Evolutionary conservation across 2,797 vertebrate genomes (phyloP).

Genomic region (Rhyacichthys aspro): DNA sequence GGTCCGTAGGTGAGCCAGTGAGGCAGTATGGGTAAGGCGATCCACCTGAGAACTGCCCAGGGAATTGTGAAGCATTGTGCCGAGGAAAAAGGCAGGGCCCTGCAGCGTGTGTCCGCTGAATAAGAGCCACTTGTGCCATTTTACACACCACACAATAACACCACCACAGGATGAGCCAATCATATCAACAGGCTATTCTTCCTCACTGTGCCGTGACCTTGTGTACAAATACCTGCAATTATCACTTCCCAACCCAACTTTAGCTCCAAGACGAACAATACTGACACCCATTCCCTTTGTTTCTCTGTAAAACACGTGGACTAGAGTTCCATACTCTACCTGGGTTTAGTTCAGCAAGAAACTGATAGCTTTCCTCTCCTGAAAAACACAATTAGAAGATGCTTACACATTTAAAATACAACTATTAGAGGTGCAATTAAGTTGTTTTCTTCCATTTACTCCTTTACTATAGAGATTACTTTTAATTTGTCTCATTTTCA

Average conservation of each 20-base stretch:
- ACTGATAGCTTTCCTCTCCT: conserved; percentile 14
- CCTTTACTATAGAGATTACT: conserved; percentile 23
- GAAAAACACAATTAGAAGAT: conserved; percentile 21
- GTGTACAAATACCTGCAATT: conserved; percentile 63
- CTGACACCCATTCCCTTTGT: conserved; percentile 25
- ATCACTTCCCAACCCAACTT: conserved; percentile 32
- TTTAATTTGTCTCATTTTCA: conserved; percentile 51
- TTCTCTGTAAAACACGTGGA: conserved; percentile 26
- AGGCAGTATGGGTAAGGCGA: conserved; percentile 69
- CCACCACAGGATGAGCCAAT: conserved; percentile 55
- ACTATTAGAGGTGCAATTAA: conserved; percentile 32
- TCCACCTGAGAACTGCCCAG: conserved; percentile 80
- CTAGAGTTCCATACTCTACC: neutral
- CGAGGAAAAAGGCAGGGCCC: conserved; percentile 64
- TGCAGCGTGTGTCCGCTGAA: conserved; percentile 79
- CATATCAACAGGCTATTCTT: conserved; percentile 53
- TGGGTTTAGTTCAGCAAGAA: conserved; percentile 16
- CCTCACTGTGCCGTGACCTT: conserved; percentile 43
- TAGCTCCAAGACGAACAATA: conserved; percentile 23
- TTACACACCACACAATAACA: conserved; percentile 71
- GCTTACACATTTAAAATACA: neutral
- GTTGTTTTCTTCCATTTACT: conserved; percentile 48
- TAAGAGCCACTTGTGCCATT: conserved; percentile 78
- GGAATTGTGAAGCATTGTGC: conserved; percentile 77
- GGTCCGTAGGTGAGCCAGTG: conserved; percentile 58